Percentiles rank a stretch among this genome's conserved stretches.
Conservation (phyloP, 1,140 invertebrate genomes). For the Bacillus rossius region DNA sequence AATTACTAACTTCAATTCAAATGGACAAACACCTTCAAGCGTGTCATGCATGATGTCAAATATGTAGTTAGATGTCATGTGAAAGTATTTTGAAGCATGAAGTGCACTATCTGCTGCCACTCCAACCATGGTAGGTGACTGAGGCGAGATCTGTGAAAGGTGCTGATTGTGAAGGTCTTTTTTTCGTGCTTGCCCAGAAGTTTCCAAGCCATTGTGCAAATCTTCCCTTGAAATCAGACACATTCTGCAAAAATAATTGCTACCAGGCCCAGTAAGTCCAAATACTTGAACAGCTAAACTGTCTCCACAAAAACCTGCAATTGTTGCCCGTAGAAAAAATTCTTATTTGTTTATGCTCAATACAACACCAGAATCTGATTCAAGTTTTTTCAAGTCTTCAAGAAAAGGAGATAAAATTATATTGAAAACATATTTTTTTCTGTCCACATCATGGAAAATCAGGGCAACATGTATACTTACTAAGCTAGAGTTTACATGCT, state of each 20-base stretch:
- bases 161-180: too few species aligned
- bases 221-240: too few species aligned
- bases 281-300: slow-evolving; percentile 26
- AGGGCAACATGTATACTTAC: slow-evolving; percentile 14
- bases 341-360: slow-evolving; percentile 7
- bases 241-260: slow-evolving; percentile 23
- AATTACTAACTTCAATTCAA: slow-evolving; percentile 33
- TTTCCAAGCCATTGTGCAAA: too few species aligned
- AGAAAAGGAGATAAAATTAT: slow-evolving; percentile 8
- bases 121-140: too few species aligned
- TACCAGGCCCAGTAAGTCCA: slow-evolving; percentile 20
- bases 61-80: slow-evolving; percentile 34
- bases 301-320: slow-evolving; percentile 24
- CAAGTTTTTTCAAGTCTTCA: slow-evolving; percentile 1
- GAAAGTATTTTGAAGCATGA: slow-evolving; percentile 24
- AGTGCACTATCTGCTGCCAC: too few species aligned
- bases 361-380: not conserved
- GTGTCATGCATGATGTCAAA: slow-evolving; percentile 41
- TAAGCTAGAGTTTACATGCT: slow-evolving; percentile 11
- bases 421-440: slow-evolving; percentile 2
- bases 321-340: slow-evolving; percentile 19
- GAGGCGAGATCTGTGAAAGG: too few species aligned
- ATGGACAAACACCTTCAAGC: slow-evolving; percentile 37
- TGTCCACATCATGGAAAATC: slow-evolving; percentile 12
- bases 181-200: too few species aligned